These are phyloP conservation scores for Brachirus orientalis DNA, from an alignment of 2,113 vertebrate species.

Conservation along the genomic window DNA sequence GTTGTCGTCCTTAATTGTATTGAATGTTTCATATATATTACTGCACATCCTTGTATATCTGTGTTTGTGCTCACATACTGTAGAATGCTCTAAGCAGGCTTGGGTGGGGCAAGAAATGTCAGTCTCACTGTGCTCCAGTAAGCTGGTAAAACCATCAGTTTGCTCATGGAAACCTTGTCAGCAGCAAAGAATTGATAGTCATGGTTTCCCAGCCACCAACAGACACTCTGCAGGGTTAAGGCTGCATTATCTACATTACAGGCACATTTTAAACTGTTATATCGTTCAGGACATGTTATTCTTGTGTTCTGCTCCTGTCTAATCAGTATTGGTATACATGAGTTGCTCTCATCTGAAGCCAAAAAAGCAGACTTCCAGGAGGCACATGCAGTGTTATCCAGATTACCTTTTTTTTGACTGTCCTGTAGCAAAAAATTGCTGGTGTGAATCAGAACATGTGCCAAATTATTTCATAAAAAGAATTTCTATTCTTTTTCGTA, in stretches of 20 bases:
- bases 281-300: slow-evolving; percentile 6
- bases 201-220: slow-evolving; percentile 5
- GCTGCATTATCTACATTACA: slow-evolving; percentile 30
- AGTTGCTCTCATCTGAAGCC: slow-evolving; percentile 18
- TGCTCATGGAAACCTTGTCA: slow-evolving; percentile 47
- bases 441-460: background rate
- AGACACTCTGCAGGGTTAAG: slow-evolving; percentile 14
- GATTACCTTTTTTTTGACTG: too few species aligned
- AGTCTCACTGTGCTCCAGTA: slow-evolving; percentile 23
- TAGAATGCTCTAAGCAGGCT: background rate
- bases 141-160: slow-evolving; percentile 66
- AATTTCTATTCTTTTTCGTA: background rate
- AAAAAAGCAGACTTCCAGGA: background rate
- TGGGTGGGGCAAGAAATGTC: slow-evolving; percentile 12
- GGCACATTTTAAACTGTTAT: slow-evolving; percentile 19
- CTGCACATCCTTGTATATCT: background rate
- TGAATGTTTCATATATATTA: slow-evolving; percentile 11
- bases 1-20: slow-evolving; percentile 28
- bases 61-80: slow-evolving; percentile 1
- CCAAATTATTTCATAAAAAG: background rate
- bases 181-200: slow-evolving; percentile 35
- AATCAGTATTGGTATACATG: slow-evolving; percentile 26
- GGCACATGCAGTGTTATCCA: slow-evolving; percentile 21
- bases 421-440: background rate
- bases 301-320: background rate